Evolutionary conservation across 2,888 invertebrate genomes (phyloP).

Genomic region (Rapana venosa): DNA sequence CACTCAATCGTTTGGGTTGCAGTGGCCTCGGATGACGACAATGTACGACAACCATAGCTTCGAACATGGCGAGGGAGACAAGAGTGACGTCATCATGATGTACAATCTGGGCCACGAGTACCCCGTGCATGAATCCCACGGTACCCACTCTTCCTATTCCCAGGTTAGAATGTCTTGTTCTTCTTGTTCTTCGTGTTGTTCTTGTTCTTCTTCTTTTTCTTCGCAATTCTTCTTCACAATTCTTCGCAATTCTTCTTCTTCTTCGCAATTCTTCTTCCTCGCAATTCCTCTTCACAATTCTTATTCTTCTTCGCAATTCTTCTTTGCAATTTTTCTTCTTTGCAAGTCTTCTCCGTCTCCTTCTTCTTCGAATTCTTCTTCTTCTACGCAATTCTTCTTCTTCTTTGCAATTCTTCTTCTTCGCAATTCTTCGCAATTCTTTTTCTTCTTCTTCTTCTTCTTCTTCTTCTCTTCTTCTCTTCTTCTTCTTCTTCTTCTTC

Average conservation of each 20-base stretch:
- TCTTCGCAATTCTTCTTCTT: not conserved
- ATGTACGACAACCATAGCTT: conserved; percentile 20
- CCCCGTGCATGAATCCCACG: not conserved
- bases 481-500: not conserved
- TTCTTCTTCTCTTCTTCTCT: no score
- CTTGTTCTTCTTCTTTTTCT: not conserved
- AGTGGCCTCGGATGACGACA: not conserved
- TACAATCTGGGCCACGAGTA: conserved; percentile 18
- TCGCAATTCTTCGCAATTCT: no score
- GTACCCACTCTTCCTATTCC: not conserved
- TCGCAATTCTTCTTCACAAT: not conserved
- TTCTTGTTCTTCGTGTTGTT: not conserved
- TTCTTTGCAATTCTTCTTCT: not conserved
- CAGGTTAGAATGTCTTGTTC: not conserved
- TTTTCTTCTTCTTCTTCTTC: no score
- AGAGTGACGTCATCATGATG: conserved; percentile 23
- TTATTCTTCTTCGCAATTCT: not conserved
- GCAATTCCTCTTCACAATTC: no score
- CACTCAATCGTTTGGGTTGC: not conserved
- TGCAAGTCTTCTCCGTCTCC: not conserved
- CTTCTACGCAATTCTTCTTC: not conserved
- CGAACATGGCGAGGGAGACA: not conserved
- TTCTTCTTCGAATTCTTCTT: not conserved
- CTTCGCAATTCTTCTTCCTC: not conserved
- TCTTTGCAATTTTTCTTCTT: not conserved